phyloP scores from a whole-genome alignment of 2,797 vertebrate species.

The Sardinella longiceps region DNA sequence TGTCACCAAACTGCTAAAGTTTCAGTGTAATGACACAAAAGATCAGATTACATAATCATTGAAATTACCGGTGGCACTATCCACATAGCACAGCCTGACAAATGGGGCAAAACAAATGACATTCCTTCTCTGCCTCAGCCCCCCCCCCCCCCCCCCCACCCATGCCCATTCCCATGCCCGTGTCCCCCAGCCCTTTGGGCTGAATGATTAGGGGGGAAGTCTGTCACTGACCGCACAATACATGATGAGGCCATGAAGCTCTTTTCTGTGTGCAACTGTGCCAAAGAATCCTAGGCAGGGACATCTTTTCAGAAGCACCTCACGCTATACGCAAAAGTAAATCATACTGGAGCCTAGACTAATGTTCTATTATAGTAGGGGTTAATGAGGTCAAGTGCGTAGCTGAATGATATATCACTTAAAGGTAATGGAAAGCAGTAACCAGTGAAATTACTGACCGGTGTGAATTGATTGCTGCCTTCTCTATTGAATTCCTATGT shows the following conservation, averaged over 20 bases:
- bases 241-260: background rate
- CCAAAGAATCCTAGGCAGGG: no score
- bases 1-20: slow-evolving; percentile 7
- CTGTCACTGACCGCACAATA: background rate
- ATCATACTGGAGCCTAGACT: no score
- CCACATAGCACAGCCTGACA: background rate
- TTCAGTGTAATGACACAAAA: background rate
- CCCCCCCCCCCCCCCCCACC: no score
- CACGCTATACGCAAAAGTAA: no score
- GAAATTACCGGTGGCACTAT: background rate
- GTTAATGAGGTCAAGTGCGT: background rate
- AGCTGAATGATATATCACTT: background rate
- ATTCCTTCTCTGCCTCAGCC: background rate
- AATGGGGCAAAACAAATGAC: background rate
- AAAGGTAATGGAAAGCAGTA: background rate
- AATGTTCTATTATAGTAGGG: background rate
- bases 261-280: no score
- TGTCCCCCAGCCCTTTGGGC: background rate
- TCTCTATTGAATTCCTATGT: slow-evolving; percentile 38
- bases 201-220: background rate
- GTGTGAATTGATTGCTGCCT: background rate
- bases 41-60: background rate
- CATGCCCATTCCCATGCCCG: background rate
- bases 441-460: background rate
- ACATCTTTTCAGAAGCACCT: no score